A percentile compares a stretch with the other conserved stretches of the same genome.
Evolutionary conservation across 2,888 invertebrate species (phyloP).

Genomic region (Peribatodes rhomboidaria): DNA sequence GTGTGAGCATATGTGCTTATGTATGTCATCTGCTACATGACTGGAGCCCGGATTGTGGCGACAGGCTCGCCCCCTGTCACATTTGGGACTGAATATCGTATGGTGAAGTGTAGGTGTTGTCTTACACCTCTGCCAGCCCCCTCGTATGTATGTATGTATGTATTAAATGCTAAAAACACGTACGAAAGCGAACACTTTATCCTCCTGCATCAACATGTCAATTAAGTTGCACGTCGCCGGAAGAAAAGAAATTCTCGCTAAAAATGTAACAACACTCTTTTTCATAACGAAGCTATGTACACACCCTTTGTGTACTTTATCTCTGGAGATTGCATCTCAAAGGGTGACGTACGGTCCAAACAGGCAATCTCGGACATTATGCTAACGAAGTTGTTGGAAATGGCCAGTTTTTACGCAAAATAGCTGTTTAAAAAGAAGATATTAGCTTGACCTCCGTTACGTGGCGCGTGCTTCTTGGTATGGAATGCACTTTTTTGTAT

Average conservation of each 20-base stretch:
- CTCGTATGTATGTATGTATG: no score
- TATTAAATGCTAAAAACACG: neutral
- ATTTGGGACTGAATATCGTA: no score
- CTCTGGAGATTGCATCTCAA: constrained; percentile 32
- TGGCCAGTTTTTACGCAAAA: constrained; percentile 35
- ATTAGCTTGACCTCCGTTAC: neutral
- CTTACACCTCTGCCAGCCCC: no score
- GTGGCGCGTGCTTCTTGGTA: no score
- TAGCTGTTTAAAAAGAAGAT: constrained; percentile 28
- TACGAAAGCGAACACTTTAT: constrained; percentile 8
- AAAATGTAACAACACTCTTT: constrained; percentile 56
- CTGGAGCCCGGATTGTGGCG: no score
- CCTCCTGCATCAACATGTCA: constrained; percentile 9
- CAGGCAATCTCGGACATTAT: constrained; percentile 42
- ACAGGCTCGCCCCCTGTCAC: no score
- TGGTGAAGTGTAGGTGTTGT: no score
- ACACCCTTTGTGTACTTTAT: constrained; percentile 24
- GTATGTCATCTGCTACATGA: no score
- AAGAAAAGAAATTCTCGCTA: constrained; percentile 55
- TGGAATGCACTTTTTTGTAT: no score
- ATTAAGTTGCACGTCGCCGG: constrained; percentile 40
- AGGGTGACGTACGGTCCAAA: constrained; percentile 34
- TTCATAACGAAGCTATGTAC: constrained; percentile 38
- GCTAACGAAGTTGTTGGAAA: constrained; percentile 43
- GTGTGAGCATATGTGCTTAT: no score